These are phyloP conservation scores for Phenganax subtilis DNA, from an alignment of 92 coral and sea anemone species.

Conservation along the genomic window DNA sequence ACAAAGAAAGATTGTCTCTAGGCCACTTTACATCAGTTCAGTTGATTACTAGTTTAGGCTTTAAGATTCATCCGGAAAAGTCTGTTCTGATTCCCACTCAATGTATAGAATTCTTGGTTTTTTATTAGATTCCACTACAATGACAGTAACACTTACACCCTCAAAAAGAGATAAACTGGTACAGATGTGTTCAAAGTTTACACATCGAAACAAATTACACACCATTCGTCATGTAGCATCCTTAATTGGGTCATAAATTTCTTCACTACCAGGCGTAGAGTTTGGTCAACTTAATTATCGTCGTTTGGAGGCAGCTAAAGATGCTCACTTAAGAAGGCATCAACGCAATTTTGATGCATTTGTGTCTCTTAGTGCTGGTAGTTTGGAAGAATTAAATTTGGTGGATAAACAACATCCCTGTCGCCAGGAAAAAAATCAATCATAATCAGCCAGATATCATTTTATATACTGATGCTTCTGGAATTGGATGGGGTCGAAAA, in stretches of 20 bases:
- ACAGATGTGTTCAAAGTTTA: slow-evolving; percentile 41
- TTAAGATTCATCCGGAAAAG: slow-evolving; percentile 45
- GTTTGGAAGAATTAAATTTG: too few relatives aligned
- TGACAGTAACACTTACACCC: background rate
- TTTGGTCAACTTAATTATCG: too few relatives aligned
- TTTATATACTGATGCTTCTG: background rate
- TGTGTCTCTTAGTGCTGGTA: too few relatives aligned
- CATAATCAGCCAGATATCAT: too few relatives aligned
- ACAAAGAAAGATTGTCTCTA: slow-evolving; percentile 38
- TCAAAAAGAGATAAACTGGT: background rate
- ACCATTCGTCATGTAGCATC: slow-evolving; percentile 55
- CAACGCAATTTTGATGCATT: too few relatives aligned
- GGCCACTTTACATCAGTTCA: slow-evolving; percentile 47
- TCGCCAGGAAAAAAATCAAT: too few relatives aligned
- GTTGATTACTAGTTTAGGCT: slow-evolving; percentile 49
- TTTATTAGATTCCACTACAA: background rate
- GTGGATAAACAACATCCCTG: too few relatives aligned
- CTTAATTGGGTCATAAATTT: too few relatives aligned
- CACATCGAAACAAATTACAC: slow-evolving; percentile 12
- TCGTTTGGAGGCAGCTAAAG: too few relatives aligned
- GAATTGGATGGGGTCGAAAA: background rate
- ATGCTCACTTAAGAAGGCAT: too few relatives aligned
- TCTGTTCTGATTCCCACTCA: background rate
- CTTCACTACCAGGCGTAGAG: too few relatives aligned
- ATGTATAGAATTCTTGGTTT: slow-evolving; percentile 25